Evolutionary conservation across 2,888 invertebrate species (phyloP).

Genomic region (Pandemis cinnamomeana): DNA sequence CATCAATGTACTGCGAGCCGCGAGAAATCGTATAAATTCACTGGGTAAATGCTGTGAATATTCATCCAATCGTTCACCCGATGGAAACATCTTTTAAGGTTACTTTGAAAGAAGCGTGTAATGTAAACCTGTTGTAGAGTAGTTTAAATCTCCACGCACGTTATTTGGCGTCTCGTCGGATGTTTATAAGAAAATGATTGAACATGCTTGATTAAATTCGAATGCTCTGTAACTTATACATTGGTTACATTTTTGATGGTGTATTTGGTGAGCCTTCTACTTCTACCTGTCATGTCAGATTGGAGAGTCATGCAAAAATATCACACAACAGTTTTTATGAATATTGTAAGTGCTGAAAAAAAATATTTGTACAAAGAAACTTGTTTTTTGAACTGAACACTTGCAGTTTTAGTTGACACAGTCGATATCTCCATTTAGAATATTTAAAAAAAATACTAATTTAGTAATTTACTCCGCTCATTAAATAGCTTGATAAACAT

Average conservation of each 20-base stretch:
- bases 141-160: neutral
- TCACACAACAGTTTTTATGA: no score
- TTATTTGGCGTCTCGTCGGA: constrained; percentile 12
- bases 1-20: constrained; percentile 62
- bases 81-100: constrained; percentile 20
- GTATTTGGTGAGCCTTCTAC: neutral
- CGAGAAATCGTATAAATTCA: constrained; percentile 56
- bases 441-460: no score
- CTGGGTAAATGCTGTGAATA: constrained; percentile 39
- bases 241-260: neutral
- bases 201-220: neutral
- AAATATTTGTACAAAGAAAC: no score
- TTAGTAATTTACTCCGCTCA: no score
- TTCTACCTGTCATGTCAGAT: neutral
- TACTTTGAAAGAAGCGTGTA: constrained; percentile 9
- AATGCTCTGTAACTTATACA: neutral
- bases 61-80: constrained; percentile 40
- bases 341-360: no score
- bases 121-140: constrained; percentile 29
- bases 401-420: no score
- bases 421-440: no score
- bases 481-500: no score
- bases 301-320: neutral
- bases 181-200: neutral
- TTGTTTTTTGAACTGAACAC: no score